Evolutionary conservation across 2,888 invertebrate genomes (phyloP).

Genomic region (Athalia circularis): DNA sequence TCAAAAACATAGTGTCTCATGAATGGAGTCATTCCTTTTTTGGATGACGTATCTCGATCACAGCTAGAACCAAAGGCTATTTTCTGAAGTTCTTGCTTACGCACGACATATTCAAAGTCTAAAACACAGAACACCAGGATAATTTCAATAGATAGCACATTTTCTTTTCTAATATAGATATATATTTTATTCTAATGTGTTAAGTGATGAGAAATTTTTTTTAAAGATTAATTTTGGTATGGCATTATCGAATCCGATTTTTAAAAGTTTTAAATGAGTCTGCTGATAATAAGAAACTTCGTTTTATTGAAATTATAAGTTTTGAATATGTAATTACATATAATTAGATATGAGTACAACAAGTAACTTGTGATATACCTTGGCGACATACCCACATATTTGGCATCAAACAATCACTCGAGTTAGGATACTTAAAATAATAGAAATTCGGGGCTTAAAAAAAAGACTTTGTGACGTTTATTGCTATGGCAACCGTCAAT

Average conservation of each 20-base stretch:
- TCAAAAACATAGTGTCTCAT: conserved; percentile 63
- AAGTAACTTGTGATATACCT: conserved; percentile 49
- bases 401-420: conserved; percentile 31
- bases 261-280: too few relatives aligned
- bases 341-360: background rate
- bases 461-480: conserved; percentile 45
- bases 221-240: too few relatives aligned
- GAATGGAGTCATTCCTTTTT: conserved; percentile 61
- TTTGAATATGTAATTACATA: background rate
- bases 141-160: background rate
- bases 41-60: conserved; percentile 60
- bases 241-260: too few relatives aligned
- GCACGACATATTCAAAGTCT: conserved; percentile 65
- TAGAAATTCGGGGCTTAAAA: conserved; percentile 15
- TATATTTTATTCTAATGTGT: background rate
- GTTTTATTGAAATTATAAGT: background rate
- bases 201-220: too few relatives aligned
- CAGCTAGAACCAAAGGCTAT: conserved; percentile 68
- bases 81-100: conserved; percentile 61
- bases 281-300: background rate
- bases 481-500: conserved; percentile 60
- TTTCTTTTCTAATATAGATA: background rate
- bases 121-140: background rate
- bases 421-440: conserved; percentile 6
- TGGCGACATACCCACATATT: conserved; percentile 59